Conservation (phyloP, 2,113 vertebrate species). For the Chaenogobius annularis region DNA sequence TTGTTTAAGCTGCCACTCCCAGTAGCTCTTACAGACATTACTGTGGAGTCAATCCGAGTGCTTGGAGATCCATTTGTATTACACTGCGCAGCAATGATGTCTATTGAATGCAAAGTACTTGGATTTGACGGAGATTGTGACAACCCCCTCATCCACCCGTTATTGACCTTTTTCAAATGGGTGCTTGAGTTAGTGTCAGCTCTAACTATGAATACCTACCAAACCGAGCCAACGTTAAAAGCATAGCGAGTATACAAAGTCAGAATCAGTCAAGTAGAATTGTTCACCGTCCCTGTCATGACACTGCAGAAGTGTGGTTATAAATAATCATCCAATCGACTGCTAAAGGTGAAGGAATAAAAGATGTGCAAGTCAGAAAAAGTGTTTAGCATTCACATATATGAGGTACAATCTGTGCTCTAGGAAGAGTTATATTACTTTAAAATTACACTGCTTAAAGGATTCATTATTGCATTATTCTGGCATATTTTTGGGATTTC, state of each 20-base stretch:
- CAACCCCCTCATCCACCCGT: constrained; percentile 3
- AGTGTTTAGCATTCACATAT: not conserved
- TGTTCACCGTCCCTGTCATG: constrained; percentile 12
- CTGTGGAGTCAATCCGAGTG: not conserved
- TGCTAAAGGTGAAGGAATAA: constrained; percentile 21
- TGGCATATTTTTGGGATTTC: not conserved
- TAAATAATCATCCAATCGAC: constrained; percentile 15
- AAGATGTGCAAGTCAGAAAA: not conserved
- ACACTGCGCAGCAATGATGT: constrained; percentile 17
- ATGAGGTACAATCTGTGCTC: not conserved
- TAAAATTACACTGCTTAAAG: not conserved
- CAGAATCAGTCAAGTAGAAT: constrained; percentile 24
- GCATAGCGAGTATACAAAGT: not conserved
- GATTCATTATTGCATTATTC: not conserved
- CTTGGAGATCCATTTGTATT: constrained; percentile 17
- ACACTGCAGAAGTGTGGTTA: not conserved
- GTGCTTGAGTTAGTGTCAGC: constrained; percentile 7
- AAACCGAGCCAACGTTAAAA: constrained; percentile 20
- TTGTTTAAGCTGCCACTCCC: constrained; percentile 18
- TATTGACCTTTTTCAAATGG: constrained; percentile 22
- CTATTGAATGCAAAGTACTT: constrained; percentile 5
- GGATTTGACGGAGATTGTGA: not conserved
- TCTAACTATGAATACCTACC: constrained; percentile 5
- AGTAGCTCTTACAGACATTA: constrained; percentile 22
- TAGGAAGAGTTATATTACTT: not conserved